Conservation (phyloP, 2,113 vertebrate species). For the Tychaedon coryphoeus region DNA sequence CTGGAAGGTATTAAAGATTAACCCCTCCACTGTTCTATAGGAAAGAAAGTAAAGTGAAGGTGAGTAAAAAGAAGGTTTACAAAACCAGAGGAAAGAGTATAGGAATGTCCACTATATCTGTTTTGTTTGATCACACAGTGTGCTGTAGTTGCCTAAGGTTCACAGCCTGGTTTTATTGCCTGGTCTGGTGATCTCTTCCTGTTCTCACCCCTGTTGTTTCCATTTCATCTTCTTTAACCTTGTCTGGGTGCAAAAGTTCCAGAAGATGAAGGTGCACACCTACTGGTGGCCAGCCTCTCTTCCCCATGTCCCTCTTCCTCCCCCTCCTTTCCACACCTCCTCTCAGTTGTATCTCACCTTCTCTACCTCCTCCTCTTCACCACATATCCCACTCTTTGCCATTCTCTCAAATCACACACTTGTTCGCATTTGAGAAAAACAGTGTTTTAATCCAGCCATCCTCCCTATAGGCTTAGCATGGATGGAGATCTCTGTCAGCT, state of each 20-base stretch:
- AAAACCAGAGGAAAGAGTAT: neutral
- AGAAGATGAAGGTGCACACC: neutral
- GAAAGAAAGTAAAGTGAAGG: slow-evolving; percentile 2
- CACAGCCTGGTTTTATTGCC: neutral
- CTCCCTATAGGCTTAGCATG: neutral
- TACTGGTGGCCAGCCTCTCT: neutral
- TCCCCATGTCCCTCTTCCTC: neutral
- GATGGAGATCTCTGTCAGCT: neutral
- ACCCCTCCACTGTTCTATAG: slow-evolving; percentile 19
- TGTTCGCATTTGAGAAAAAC: neutral
- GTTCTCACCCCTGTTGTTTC: neutral
- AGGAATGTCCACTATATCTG: neutral
- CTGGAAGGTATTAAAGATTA: slow-evolving; percentile 61
- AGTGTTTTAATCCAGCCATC: neutral
- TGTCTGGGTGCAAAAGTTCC: neutral
- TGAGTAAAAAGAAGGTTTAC: neutral
- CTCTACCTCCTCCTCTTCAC: neutral
- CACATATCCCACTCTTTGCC: neutral
- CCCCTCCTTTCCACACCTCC: neutral
- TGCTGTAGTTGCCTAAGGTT: neutral
- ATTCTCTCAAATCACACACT: neutral
- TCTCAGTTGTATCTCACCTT: neutral
- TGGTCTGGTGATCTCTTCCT: neutral
- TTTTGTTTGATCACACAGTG: neutral
- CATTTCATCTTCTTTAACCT: neutral